Evolutionary conservation across 2,113 vertebrate genomes (phyloP), one percentile per base, ranked within the genome.

Genomic region (Scortum barcoo): DNA sequence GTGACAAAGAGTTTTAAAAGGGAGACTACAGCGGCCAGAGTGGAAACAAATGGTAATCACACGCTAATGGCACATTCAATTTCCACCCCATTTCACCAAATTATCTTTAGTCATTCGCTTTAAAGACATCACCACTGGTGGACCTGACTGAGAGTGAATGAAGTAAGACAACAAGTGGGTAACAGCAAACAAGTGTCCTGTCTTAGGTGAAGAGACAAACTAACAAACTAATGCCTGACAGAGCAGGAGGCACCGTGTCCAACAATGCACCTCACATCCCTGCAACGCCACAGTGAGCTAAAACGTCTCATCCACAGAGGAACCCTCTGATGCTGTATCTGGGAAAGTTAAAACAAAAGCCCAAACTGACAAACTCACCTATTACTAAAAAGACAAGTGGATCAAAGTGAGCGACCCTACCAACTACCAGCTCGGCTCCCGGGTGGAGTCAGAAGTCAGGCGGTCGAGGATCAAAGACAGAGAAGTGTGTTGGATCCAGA

Each of bases 371-470:
- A 68, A 51, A 36, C 36, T 56, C n/a, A 28, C 7, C 36, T 0
- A 2, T 42, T 40, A 54, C 11, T 5, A 26, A 54, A 54, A n/a
- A 5, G 14, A 69, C 33, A 22, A 22, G 30, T 20, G 53, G 51
- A 71, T 71, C n/a, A 56, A 71, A 71, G 51, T 56, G 51, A 71
- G 16, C 40, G 33, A n/a, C n/a, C n/a, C n/a, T n/a, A n/a, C n/a
- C 51, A 71, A 20, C 33, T 28, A 26, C 16, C 33, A 20, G 20
- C 14, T 19, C 36, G 20, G 69, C 51, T 56, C n/a, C n/a, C n/a
- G 14, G 8, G 2, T 71, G 36, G 36, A 71, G 69, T 9, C 36
- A 42, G n/a, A 28, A 22, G 58, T 22, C 33, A 54, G 7, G 19
- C 51, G 24, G 48, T 38, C 7, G 3, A 50, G 8, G 19, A 71